Percentiles rank a stretch among this genome's conserved stretches.
phyloP scores from a whole-genome alignment of 2,113 vertebrate genomes.

The Dromas ardeola region DNA sequence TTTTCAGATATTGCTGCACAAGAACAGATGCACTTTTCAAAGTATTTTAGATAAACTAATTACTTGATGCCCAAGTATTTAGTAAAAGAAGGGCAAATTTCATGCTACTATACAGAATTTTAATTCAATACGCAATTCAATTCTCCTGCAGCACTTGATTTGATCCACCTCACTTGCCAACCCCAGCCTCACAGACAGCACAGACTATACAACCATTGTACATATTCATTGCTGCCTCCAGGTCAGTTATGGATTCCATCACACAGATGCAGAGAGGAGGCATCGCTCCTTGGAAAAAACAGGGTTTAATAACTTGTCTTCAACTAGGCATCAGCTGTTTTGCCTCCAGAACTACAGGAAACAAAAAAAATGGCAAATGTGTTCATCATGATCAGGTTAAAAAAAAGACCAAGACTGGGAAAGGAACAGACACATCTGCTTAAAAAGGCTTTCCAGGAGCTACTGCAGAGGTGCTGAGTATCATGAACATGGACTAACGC shows the following conservation, averaged over 20 bases:
- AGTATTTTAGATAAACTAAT: background rate
- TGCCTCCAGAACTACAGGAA: background rate
- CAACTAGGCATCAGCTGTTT: background rate
- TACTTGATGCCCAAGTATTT: background rate
- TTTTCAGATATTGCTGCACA: background rate
- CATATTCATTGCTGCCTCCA: background rate
- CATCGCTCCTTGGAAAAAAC: fast-evolving
- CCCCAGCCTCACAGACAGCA: background rate
- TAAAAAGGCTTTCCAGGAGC: background rate
- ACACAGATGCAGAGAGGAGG: background rate
- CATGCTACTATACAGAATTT: background rate
- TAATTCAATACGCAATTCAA: background rate
- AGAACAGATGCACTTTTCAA: background rate
- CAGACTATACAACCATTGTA: background rate
- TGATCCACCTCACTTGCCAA: background rate
- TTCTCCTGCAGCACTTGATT: background rate
- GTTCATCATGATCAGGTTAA: background rate
- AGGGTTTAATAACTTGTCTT: background rate
- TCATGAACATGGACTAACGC: fast-evolving
- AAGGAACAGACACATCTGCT: background rate
- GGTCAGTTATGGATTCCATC: background rate
- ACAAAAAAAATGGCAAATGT: background rate
- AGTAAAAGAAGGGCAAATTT: background rate
- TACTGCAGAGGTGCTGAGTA: background rate
- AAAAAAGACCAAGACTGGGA: background rate